Evolutionary conservation across 2,797 vertebrate genomes (phyloP), one percentile per base, ranked within the genome.

Genomic region (Hydrolagus colliei): DNA sequence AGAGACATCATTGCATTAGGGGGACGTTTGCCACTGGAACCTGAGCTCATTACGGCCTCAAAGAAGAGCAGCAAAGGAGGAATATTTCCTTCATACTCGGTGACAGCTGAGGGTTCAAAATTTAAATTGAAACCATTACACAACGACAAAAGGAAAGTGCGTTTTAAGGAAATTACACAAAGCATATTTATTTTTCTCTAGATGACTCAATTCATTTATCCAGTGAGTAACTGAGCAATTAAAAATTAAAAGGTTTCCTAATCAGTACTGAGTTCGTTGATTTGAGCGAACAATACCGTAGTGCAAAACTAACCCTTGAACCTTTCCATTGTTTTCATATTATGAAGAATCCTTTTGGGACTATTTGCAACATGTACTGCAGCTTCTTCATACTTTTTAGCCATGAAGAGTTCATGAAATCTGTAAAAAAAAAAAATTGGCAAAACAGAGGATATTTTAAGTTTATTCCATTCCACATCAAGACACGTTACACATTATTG

Each of bases 281-380:
- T 52, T 52, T 52, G 41, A 52, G 41, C 41, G 2, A 52, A 52
- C 6, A 52, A 52, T 52, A 6, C 41, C 41, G 1, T 6, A 52
- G 41, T 52, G 41, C 2, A 78, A 13, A 18, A 74, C 87, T 86
- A 89, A 93, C 93, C 89, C 86, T 91, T 92, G 88, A 95, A 91
- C 88, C 89, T 92, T 86, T 92, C 87, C 92, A 96, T 87, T 87
- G 90, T 92, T 87, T 92, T 89, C 10, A 89, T 78, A 87, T 94
- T 95, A 88, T 90, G 91, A 87, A 95, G 93, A 85, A 95, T 90
- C 90, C 93, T 93, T 86, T 86, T 87, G 76, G 94, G 94, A 87
- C 92, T 92, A 52, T 88, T 91, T 77, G 92, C 93, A 18, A 94
- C 93, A 20, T 92, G 91, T 22, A 88, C 84, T 86, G 94, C 93